phyloP scores from a whole-genome alignment of 2,113 vertebrate genomes.

The Hemiscyllium ocellatum region DNA sequence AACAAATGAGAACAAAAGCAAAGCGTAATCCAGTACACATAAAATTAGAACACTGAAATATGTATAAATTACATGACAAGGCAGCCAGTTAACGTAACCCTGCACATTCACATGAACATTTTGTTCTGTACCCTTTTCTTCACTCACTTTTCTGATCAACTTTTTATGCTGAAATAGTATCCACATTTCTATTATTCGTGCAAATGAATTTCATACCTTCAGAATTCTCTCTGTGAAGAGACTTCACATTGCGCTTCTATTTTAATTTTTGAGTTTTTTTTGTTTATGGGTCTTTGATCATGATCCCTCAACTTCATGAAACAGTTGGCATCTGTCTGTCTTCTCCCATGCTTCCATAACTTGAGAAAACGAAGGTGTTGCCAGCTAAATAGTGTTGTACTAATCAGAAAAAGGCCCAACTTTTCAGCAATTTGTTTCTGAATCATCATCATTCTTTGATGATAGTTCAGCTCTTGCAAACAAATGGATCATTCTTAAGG shows the following conservation, averaged over 20 bases:
- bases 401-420: neutral
- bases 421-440: neutral
- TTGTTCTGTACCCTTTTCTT: neutral
- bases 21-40: neutral
- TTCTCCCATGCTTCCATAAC: neutral
- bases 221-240: neutral
- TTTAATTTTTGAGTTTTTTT: neutral
- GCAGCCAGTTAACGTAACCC: neutral
- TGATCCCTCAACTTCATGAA: neutral
- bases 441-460: neutral
- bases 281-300: neutral
- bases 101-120: neutral
- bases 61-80: neutral
- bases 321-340: neutral
- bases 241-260: neutral
- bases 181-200: neutral
- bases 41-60: neutral
- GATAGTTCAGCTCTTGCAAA: neutral
- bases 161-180: neutral
- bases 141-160: neutral
- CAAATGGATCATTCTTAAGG: neutral
- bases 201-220: neutral
- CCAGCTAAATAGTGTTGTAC: neutral
- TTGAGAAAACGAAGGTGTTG: neutral
- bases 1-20: neutral